Base-by-base conservation (phyloP, 2,797 vertebrate species). In the Astyanax mexicanus region DNA sequence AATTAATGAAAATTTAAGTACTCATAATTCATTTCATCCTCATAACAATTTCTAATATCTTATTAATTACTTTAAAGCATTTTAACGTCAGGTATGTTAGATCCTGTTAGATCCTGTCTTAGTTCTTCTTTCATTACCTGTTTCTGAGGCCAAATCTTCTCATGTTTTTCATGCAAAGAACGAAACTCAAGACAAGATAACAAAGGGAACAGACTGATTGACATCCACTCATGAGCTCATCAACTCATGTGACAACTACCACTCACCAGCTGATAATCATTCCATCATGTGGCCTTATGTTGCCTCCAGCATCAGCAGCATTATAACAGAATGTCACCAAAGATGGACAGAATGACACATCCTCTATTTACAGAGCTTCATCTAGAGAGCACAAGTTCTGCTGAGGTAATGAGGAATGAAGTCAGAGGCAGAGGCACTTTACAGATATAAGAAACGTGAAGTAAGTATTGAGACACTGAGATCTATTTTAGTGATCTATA, bases 191-290 rank as follows among this genome's bases (percentile, higher is more conserved):
- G n/a, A 27, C 4, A 15, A 29, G 27, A 57, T 7, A 29, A 32
- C 49, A 52, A 13, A 8, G 4, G 25, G 27, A 32, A 25, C 6
- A 15, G 13, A 32, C 7, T 57, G 10, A 55, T 3, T 55, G 52
- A 10, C 32, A 37, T 9, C 17, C 42, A 11, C 19, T 25, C 10
- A 42, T 64, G 38, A 64, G 38, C 15, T 44, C 29, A 32, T 32
- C 29, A 32, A 32, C 29, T 21, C 51, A 15, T n/a, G 25, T 75
- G 40, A 75, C 51, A 25, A 55, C 13, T 37, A 68, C 21, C 73
- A 47, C 8, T 42, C 35, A 54, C 23, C 60, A 64, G 38, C 54
- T 47, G 62, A n/a, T 42, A 27, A 42, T 66, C 15, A 25, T 55
- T 49, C 65, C 72, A 55, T 44, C 19, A n/a, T 2, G 62, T 37